Percentiles rank a stretch among this genome's conserved stretches.
phyloP scores from a whole-genome alignment of 2,888 invertebrate genomes.

The Anaspis maculata region DNA sequence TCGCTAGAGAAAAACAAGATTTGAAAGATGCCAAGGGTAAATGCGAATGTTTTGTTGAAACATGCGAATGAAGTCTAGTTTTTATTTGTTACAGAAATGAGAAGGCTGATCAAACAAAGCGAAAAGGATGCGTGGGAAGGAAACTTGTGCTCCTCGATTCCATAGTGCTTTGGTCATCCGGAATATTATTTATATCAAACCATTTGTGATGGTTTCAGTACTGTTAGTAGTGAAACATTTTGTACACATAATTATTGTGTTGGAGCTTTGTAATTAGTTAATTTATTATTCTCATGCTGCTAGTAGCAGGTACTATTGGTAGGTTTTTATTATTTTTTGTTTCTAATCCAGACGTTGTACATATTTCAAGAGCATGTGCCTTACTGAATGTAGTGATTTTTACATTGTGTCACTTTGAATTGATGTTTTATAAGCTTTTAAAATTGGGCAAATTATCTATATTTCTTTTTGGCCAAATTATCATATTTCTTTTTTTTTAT shows the following conservation, averaged over 20 bases:
- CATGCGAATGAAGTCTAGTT: slow-evolving; percentile 2
- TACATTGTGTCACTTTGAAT: not conserved
- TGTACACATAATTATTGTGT: no score
- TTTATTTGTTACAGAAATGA: slow-evolving; percentile 28
- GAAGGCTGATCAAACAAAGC: slow-evolving; percentile 31
- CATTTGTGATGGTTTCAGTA: no score
- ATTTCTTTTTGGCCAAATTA: no score
- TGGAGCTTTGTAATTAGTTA: not conserved
- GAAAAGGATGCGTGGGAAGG: slow-evolving; percentile 42
- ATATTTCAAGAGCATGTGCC: not conserved
- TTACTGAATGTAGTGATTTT: not conserved
- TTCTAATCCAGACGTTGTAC: no score
- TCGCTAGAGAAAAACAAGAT: slow-evolving; percentile 33
- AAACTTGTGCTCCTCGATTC: slow-evolving; percentile 28
- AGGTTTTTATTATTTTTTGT: no score
- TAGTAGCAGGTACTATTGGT: no score
- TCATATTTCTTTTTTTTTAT: no score
- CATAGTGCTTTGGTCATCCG: no score
- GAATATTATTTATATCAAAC: no score
- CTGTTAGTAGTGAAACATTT: no score
- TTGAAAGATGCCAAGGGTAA: slow-evolving; percentile 37
- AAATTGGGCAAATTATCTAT: no score
- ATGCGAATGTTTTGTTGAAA: not conserved
- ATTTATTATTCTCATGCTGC: not conserved
- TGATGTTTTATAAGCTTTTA: not conserved